phyloP scores from a whole-genome alignment of 2,888 invertebrate species.

The Morinoia aosen region DNA sequence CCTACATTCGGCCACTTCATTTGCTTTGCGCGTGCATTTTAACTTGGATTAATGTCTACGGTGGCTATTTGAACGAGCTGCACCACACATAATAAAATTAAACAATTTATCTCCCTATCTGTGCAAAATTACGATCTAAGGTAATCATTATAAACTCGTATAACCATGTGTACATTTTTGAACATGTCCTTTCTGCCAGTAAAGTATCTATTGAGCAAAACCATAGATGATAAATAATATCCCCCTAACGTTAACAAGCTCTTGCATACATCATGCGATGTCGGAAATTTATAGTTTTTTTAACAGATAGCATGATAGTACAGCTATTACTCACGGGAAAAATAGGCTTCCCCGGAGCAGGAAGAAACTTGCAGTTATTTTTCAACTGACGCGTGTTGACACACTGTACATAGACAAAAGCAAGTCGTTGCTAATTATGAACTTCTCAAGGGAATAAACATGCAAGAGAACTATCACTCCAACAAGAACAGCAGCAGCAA shows the following conservation, averaged over 20 bases:
- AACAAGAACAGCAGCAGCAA: not conserved
- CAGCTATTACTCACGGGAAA: not conserved
- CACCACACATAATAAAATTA: too few species aligned
- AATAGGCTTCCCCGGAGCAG: not conserved
- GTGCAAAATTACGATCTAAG: too few species aligned
- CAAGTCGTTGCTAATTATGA: not conserved
- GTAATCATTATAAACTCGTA: not conserved
- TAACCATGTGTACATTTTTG: not conserved
- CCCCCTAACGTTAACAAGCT: not conserved
- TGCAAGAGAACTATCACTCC: slow-evolving; percentile 2
- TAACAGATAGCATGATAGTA: not conserved
- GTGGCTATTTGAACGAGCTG: too few species aligned
- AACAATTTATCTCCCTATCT: too few species aligned
- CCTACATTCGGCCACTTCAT: too few species aligned
- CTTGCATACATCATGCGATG: not conserved
- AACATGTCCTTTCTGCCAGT: too few species aligned
- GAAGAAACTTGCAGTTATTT: not conserved
- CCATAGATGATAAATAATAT: not conserved
- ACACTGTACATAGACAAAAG: not conserved
- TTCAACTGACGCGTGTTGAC: not conserved
- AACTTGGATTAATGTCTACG: too few species aligned
- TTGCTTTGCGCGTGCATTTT: too few species aligned
- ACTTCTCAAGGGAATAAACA: slow-evolving; percentile 3
- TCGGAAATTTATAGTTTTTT: not conserved
- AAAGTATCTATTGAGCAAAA: not conserved